A percentile compares a stretch with the other conserved stretches of the same genome.
Conservation (phyloP, 2,888 invertebrate genomes). For the Zhengitettix transpicula region DNA sequence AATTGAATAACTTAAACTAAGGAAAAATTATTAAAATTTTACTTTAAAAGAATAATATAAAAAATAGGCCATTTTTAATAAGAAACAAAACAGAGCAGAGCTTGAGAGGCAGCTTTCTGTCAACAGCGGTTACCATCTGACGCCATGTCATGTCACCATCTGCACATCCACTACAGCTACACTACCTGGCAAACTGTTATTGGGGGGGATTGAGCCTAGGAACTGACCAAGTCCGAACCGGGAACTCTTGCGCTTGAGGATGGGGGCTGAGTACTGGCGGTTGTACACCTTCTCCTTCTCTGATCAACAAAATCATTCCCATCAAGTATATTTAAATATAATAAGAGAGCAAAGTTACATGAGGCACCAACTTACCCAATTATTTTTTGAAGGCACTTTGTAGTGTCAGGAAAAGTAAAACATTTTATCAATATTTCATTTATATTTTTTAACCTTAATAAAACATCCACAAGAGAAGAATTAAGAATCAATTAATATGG, state of each 20-base stretch:
- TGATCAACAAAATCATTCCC: conserved; percentile 18
- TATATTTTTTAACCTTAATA: no score
- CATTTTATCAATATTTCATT: no score
- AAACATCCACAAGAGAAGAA: no score
- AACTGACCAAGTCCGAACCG: conserved; percentile 81
- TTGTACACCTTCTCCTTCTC: conserved; percentile 76
- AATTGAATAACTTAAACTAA: no score
- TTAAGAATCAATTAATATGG: no score
- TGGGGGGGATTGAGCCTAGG: conserved; percentile 38
- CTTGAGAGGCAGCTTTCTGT: neutral
- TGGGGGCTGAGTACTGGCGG: conserved; percentile 89
- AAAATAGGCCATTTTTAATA: no score
- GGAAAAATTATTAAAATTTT: no score
- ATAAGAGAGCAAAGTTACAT: neutral
- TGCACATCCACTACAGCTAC: conserved; percentile 17
- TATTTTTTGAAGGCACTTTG: neutral
- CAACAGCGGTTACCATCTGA: neutral
- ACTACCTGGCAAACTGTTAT: conserved; percentile 42
- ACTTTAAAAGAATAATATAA: no score
- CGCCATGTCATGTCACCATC: neutral
- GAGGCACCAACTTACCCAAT: neutral
- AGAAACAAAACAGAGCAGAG: neutral
- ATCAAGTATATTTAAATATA: neutral
- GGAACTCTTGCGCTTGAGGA: conserved; percentile 81
- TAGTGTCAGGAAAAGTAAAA: neutral